Percentiles rank a stretch among this genome's conserved stretches.
Evolutionary conservation across 1,140 invertebrate genomes (phyloP).

Genomic region (Pachypeltis micranthus): DNA sequence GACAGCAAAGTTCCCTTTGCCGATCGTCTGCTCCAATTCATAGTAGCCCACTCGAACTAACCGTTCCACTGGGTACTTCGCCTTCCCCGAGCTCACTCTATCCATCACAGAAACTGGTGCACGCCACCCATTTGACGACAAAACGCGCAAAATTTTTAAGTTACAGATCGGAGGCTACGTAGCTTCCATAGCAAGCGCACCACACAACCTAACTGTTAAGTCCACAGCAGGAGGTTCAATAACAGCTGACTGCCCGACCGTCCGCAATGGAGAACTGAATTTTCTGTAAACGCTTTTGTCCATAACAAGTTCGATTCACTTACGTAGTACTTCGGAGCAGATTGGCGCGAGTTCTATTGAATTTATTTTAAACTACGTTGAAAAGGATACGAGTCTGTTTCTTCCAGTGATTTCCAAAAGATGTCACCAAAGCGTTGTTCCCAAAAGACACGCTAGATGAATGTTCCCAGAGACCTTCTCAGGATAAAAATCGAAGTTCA

Average conservation of each 20-base stretch:
- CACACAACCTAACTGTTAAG: background rate
- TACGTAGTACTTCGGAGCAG: too few relatives aligned
- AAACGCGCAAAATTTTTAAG: background rate
- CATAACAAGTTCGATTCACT: background rate
- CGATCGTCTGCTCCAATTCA: constrained; percentile 89
- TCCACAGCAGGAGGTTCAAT: background rate
- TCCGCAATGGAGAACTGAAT: constrained; percentile 6
- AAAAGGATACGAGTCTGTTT: too few relatives aligned
- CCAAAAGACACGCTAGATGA: too few relatives aligned
- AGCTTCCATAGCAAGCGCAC: background rate
- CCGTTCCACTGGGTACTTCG: constrained; percentile 48
- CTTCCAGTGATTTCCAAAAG: too few relatives aligned
- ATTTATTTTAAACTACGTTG: too few relatives aligned
- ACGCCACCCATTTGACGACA: constrained; percentile 5
- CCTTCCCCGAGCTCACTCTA: constrained; percentile 28
- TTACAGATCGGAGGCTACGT: background rate
- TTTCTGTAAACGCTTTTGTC: background rate
- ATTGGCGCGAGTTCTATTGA: too few relatives aligned
- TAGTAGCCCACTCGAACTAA: constrained; percentile 91
- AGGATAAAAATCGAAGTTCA: too few relatives aligned
- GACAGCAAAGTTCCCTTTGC: constrained; percentile 97
- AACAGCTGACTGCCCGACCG: background rate
- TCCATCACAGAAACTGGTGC: constrained; percentile 24
- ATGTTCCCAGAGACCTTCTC: too few relatives aligned
- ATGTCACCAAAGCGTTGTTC: too few relatives aligned